Percentiles rank a stretch among this genome's conserved stretches.
phyloP scores from a whole-genome alignment of 2,797 vertebrate species.

The Tympanoctomys barrerae region DNA sequence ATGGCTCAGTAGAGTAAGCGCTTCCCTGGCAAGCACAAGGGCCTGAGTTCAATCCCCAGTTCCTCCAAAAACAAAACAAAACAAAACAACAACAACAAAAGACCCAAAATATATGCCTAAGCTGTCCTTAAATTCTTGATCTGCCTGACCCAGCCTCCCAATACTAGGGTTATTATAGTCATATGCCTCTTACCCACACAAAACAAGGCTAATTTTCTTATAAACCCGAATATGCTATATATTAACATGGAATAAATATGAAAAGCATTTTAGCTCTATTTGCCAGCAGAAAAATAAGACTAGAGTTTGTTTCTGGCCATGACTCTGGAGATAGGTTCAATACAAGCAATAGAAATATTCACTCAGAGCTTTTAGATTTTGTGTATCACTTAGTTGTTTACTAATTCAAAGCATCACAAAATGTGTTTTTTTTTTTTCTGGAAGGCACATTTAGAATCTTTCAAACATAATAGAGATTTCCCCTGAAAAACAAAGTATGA shows the following conservation, averaged over 20 bases:
- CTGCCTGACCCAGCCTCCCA: neutral
- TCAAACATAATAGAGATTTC: slow-evolving; percentile 37
- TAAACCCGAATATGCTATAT: slow-evolving; percentile 21
- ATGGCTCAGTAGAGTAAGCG: too few species aligned
- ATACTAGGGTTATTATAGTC: neutral
- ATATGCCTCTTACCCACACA: neutral
- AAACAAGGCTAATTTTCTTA: slow-evolving; percentile 12
- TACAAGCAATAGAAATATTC: slow-evolving; percentile 16
- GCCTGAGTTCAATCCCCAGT: too few species aligned
- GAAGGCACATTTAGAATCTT: slow-evolving; percentile 53
- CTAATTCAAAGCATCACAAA: slow-evolving; percentile 44
- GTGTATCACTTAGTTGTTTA: slow-evolving; percentile 40
- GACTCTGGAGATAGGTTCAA: neutral
- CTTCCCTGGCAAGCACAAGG: too few species aligned
- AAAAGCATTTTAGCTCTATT: slow-evolving; percentile 41
- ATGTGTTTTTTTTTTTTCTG: slow-evolving; percentile 17
- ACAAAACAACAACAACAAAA: too few species aligned
- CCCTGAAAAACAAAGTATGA: slow-evolving; percentile 40
- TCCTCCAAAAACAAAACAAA: too few species aligned
- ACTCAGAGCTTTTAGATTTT: slow-evolving; percentile 20
- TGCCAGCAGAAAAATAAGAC: slow-evolving; percentile 43
- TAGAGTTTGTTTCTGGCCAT: slow-evolving; percentile 23
- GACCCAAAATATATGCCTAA: neutral
- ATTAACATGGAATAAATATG: neutral
- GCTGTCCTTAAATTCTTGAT: neutral